Evolutionary conservation across 1,140 invertebrate genomes (phyloP), one percentile per base, ranked within the genome.

Genomic region (Eubasilissa regina): DNA sequence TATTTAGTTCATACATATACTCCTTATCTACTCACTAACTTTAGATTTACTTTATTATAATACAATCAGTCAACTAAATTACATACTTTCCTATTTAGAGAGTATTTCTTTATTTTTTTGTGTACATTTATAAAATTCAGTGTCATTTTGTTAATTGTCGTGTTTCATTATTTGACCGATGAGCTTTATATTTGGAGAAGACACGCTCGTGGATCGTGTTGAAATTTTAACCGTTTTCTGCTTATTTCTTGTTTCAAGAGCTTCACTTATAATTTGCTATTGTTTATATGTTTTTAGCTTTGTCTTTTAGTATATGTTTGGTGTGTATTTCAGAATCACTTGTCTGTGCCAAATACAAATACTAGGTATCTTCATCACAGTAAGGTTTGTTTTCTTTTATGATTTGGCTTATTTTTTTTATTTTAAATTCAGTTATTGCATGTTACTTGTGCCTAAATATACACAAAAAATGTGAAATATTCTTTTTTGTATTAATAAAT

Each of bases 291-390:
- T 85, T 90, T 91, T 90, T 91, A 88, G 87, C 88, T 87, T 90
- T 87, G 85, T 89, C 87, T 90, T 90, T 87, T 90, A 89, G 89
- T 89, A 86, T 88, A 85, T 90, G 87, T 90, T 92, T 91, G 93
- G 90, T 92, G 92, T 93, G 93, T 93, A 91, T 94, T 94, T 90
- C 94, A 95, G 94, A 94, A 94, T 91, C 94, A 94, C 92, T 94
- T 95, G 92, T 94, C 93, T 92, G 94, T 95, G 91, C 94, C 94
- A 92, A 92, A 93, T 92, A 93, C 93, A 92, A 73, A 73, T 73
- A 55, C 70, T 93, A 94, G 93, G 91, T 94, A 92, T 90, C 93
- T 94, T 86, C 93, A 94, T 90, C 92, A 92, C 88, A 92, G 90
- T 90, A 94, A 94, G 93, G 93, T 94, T 91, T 92, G 93, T 92